These are phyloP conservation scores for Calephelis perditalis DNA, from an alignment of 2,888 invertebrate genomes.

Conservation along the genomic window DNA sequence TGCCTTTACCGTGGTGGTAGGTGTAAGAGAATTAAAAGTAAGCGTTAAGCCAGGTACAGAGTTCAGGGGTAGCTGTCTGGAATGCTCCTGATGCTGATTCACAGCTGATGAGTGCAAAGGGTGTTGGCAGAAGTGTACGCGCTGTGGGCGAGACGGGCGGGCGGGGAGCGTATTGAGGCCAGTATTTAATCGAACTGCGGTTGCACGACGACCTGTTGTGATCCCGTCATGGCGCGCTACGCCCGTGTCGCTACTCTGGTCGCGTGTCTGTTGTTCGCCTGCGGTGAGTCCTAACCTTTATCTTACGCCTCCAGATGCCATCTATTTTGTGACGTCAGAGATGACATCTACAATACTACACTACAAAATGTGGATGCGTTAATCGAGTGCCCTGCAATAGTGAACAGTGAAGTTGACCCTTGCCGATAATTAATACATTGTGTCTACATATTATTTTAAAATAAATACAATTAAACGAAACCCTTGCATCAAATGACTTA, in stretches of 20 bases:
- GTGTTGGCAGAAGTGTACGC: constrained; percentile 67
- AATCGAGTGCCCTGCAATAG: constrained; percentile 57
- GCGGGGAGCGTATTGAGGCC: constrained; percentile 76
- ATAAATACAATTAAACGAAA: constrained; percentile 54
- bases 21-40: too few species aligned
- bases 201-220: constrained; percentile 78
- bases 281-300: constrained; percentile 78
- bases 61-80: constrained; percentile 11
- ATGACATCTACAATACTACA: constrained; percentile 42
- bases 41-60: too few species aligned
- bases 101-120: constrained; percentile 69
- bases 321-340: constrained; percentile 71
- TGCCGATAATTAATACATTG: constrained; percentile 49
- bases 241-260: constrained; percentile 77
- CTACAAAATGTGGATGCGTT: constrained; percentile 56
- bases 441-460: constrained; percentile 49
- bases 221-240: constrained; percentile 79
- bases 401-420: constrained; percentile 66
- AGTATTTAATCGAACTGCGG: constrained; percentile 75
- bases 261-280: constrained; percentile 75
- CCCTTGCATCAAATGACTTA: constrained; percentile 55
- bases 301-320: constrained; percentile 64
- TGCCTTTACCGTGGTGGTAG: too few species aligned
- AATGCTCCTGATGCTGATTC: constrained; percentile 44
- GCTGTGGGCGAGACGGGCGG: constrained; percentile 74